phyloP scores from a whole-genome alignment of 2,113 vertebrate species.

The Amphiprion percula region DNA sequence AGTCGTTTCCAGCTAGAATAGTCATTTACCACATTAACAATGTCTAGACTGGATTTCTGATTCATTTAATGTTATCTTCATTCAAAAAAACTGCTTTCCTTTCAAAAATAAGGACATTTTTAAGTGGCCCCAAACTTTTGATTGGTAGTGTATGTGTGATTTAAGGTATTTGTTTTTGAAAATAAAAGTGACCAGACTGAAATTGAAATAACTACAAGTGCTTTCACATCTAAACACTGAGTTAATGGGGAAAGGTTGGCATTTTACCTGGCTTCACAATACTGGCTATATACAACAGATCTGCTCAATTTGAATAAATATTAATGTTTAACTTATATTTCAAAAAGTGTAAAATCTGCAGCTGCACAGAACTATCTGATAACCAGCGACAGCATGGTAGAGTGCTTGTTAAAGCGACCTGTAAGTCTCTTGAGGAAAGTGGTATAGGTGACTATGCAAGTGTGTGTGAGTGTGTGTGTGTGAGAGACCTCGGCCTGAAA shows the following conservation, averaged over 20 bases:
- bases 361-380: not conserved
- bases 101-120: too few relatives aligned
- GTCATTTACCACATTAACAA: too few relatives aligned
- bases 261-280: not conserved
- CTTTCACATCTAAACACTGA: too few relatives aligned
- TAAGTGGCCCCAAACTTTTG: too few relatives aligned
- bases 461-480: conserved; percentile 11
- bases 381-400: not conserved
- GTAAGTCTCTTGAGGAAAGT: not conserved
- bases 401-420: conserved; percentile 4
- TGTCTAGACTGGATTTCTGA: too few relatives aligned
- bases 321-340: not conserved
- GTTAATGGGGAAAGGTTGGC: too few relatives aligned
- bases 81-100: too few relatives aligned
- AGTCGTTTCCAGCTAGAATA: too few relatives aligned
- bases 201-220: too few relatives aligned
- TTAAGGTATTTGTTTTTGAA: not conserved
- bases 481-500: conserved; percentile 57
- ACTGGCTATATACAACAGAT: not conserved
- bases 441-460: not conserved
- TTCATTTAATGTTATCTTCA: too few relatives aligned
- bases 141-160: not conserved
- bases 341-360: not conserved
- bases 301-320: conserved; percentile 7
- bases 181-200: not conserved